These are phyloP conservation scores for Yponomeuta cagnagella DNA, from an alignment of 2,888 invertebrate species.

Conservation along the genomic window DNA sequence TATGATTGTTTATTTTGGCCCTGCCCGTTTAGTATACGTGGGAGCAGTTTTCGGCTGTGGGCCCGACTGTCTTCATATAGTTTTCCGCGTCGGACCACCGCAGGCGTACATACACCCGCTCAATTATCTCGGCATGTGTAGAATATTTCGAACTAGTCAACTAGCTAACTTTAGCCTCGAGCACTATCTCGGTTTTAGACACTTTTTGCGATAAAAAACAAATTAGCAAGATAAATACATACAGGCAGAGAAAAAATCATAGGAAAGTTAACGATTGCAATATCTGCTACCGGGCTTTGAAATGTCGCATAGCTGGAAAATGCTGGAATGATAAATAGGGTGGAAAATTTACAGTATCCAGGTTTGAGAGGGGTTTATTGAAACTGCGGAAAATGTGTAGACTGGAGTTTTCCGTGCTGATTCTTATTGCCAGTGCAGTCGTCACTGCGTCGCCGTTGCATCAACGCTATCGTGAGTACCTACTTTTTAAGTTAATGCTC, in stretches of 20 bases:
- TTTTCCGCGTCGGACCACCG: not conserved
- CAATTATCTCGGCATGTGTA: not conserved
- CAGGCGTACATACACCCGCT: not conserved
- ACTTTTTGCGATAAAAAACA: not conserved
- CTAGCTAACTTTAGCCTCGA: not conserved
- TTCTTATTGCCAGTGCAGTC: not conserved
- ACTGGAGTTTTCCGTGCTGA: not conserved
- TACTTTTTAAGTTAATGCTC: not conserved
- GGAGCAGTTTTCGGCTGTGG: constrained; percentile 7
- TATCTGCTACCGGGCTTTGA: not conserved
- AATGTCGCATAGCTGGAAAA: not conserved
- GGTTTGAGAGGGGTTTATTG: not conserved
- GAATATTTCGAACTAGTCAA: not conserved
- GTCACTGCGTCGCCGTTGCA: constrained; percentile 9
- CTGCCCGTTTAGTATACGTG: not conserved
- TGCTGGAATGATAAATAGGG: not conserved
- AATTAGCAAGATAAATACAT: not conserved
- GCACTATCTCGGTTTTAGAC: not conserved
- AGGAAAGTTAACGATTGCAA: not conserved
- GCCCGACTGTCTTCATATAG: constrained; percentile 6
- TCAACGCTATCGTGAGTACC: constrained; percentile 2
- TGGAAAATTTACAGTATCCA: not conserved
- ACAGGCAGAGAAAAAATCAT: not conserved
- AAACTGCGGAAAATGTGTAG: not conserved
- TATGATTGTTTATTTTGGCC: constrained; percentile 8